A percentile compares a stretch with the other conserved stretches of the same genome.
Evolutionary conservation across 2,888 invertebrate species (phyloP).

Genomic region (Schizotus pectinicornis): DNA sequence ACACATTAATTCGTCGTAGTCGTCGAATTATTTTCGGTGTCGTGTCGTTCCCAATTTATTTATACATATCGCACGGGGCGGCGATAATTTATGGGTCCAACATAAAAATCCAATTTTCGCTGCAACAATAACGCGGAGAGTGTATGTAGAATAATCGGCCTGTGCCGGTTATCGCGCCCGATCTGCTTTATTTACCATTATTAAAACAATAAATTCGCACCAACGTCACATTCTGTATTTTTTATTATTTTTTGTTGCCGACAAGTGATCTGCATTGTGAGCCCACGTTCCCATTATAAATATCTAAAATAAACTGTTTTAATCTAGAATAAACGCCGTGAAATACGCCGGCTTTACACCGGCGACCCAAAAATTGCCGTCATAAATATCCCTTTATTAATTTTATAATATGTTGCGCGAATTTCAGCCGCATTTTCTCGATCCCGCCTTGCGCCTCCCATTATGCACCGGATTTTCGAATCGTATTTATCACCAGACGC

Average conservation of each 20-base stretch:
- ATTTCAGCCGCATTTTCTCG: conserved; percentile 50
- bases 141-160: conserved; percentile 49
- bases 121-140: conserved; percentile 46
- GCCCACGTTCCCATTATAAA: conserved; percentile 59
- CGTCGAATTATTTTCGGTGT: conserved; percentile 41
- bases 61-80: conserved; percentile 44
- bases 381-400: conserved; percentile 61
- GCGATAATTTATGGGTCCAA: conserved; percentile 53
- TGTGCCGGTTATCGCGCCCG: conserved; percentile 47
- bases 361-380: conserved; percentile 58
- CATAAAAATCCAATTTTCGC: conserved; percentile 59
- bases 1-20: conserved; percentile 42
- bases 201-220: conserved; percentile 60
- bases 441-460: conserved; percentile 26
- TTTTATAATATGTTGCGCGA: conserved; percentile 57
- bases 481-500: conserved; percentile 15
- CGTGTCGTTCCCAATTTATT: conserved; percentile 48
- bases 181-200: conserved; percentile 61
- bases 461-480: conserved; percentile 4
- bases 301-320: conserved; percentile 62
- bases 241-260: conserved; percentile 57
- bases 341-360: conserved; percentile 54
- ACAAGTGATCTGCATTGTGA: conserved; percentile 60
- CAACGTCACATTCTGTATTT: conserved; percentile 59
- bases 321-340: conserved; percentile 60